Evolutionary conservation across 2,888 invertebrate species (phyloP), one percentile per base, ranked within the genome.

Genomic region (Eremobia ochroleuca): DNA sequence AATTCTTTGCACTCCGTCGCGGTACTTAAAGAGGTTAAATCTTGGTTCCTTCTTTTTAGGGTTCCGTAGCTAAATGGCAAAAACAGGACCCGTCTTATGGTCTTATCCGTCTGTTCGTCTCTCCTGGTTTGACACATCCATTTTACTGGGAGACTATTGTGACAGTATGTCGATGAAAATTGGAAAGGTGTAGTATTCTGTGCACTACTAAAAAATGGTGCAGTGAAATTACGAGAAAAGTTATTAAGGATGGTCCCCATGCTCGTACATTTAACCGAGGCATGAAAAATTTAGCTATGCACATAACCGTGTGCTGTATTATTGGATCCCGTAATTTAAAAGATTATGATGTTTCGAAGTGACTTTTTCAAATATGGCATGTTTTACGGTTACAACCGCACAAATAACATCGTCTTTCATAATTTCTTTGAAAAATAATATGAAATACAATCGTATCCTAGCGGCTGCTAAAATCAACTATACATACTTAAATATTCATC

Each of bases 11-110:
- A 55, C 6, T 77, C 49, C 15, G n/a, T 2, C 66, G 43, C 49
- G 68, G 46, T 49, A 15, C 49, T 25, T 65, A 83, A 73, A 43
- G 55, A 55, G 74, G 40, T 73, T 40, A 40, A 73, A 64, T 66
- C 62, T 64, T 66, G 31, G 62, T 67, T 79, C 58, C 52, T 65
- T 52, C 62, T 71, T 69, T 73, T 49, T 49, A 68, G 52, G n/a
- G n/a, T 34, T n/a, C 52, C 18, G 34, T 18, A 52, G n/a, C 34
- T n/a, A n/a, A 68, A 49, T 34, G 9, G 5, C 6, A 52, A 34
- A n/a, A 34, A 34, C 9, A 18, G 49, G 34, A 34, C 5, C 18
- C 37, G 37, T 37, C 2, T 25, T 46, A 25, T 25, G 9, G 5
- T 25, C 34, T 18, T 34, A 21, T 67, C 25, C 4, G 25, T 13